Base-by-base conservation (phyloP, 1,140 invertebrate species). In the Mercenaria mercenaria region DNA sequence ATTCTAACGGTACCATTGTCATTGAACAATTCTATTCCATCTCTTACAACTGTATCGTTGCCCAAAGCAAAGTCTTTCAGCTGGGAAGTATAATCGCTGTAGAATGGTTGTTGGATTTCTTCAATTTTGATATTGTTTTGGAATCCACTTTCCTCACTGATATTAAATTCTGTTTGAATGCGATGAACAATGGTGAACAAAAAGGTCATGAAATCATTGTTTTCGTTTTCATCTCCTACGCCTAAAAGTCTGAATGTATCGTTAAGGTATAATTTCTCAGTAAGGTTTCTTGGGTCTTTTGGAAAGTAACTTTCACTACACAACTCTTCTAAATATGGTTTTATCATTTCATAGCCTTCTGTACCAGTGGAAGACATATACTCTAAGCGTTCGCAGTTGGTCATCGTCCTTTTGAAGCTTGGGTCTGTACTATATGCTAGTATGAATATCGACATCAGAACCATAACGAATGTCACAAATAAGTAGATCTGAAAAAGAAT, bases 361-460 rank as follows among this genome's bases (percentile, higher is more conserved):
- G 81, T 88, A 34, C 56, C 64, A 10, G 56, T 52, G n/a, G 39
- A 18, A 2, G 23, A 8, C 76, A 88, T 88, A 61, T 79, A 88
- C 43, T 69, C n/a, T 10, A 88, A 77, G 43, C 86, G 50, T 77
- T 88, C 86, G 77, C 86, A 88, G 76, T 88, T 88, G 18, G 86
- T 88, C 76, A 88, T 88, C n/a, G 6, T 10, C 39, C 86, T 43
- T 6, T 81, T 50, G 69, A 87, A 87, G 34, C 52, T 29, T 41
- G 85, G 34, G 41, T 87, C 72, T 26, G 84, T 77, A 37, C 84
- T 87, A 39, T 34, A 87, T 23, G 69, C 72, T 34, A 87, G 29
- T 26, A 39, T 29, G 26, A 74, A 87, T 26, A 87, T 77, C 0
- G 84, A 87, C 72, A 77, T 11, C 4, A 87, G 32, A 2, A 87